Conservation (phyloP, 2,113 vertebrate genomes). For the Uria lomvia region DNA sequence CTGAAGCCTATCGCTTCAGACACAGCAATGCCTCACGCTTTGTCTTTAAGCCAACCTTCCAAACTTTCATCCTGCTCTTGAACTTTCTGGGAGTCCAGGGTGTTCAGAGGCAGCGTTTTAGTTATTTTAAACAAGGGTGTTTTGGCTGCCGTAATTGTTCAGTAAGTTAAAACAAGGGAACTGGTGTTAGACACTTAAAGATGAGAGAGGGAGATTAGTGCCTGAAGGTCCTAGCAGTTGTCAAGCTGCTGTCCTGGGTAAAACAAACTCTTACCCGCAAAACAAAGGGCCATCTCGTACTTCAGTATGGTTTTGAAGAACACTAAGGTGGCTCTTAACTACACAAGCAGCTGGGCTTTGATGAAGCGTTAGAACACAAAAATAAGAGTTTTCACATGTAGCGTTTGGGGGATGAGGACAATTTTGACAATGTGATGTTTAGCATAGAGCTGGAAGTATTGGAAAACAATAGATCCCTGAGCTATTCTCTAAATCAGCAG, state of each 20-base stretch:
- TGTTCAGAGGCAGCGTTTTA: neutral
- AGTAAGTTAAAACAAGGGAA: neutral
- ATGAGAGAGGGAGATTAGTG: neutral
- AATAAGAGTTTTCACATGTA: neutral
- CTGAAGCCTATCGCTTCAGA: neutral
- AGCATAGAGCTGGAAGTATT: neutral
- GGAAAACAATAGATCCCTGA: neutral
- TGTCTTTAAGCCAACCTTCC: neutral
- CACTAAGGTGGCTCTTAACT: neutral
- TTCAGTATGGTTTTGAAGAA: neutral
- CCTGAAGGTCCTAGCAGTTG: neutral
- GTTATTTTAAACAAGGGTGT: neutral
- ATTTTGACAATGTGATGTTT: neutral
- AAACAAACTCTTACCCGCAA: neutral
- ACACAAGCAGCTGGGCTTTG: neutral
- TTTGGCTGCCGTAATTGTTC: neutral
- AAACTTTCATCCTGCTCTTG: neutral
- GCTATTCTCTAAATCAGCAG: neutral
- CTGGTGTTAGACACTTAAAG: rapidly evolving
- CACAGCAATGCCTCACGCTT: neutral
- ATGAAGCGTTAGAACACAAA: neutral
- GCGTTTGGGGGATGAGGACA: neutral
- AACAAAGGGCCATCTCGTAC: neutral
- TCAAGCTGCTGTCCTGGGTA: neutral
- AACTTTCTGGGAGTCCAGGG: neutral